Evolutionary conservation across 2,888 invertebrate genomes (phyloP).

Genomic region (Aricia artaxerxes): DNA sequence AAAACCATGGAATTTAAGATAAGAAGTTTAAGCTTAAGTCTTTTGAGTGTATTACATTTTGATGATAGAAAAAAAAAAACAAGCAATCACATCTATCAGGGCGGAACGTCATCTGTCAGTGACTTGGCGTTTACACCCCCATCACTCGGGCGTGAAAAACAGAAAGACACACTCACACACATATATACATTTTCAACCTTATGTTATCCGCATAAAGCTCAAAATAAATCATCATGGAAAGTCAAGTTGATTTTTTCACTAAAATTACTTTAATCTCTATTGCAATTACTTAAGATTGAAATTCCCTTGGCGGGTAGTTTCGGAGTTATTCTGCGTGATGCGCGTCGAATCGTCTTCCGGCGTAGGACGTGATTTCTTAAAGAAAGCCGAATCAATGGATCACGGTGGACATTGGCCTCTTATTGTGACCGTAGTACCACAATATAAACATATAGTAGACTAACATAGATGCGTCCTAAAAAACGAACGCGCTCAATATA

Average conservation of each 20-base stretch:
- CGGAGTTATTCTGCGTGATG: slow-evolving; percentile 60
- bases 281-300: slow-evolving; percentile 35
- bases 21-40: slow-evolving; percentile 15
- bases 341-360: slow-evolving; percentile 78
- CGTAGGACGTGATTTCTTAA: slow-evolving; percentile 76
- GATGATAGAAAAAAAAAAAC: slow-evolving; percentile 42
- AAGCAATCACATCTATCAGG: slow-evolving; percentile 58
- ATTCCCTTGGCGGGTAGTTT: slow-evolving; percentile 42
- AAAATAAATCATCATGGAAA: neutral
- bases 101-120: slow-evolving; percentile 71
- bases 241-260: slow-evolving; percentile 34
- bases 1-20: slow-evolving; percentile 19
- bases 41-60: slow-evolving; percentile 34
- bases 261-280: neutral
- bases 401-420: slow-evolving; percentile 73
- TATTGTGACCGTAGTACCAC: slow-evolving; percentile 50
- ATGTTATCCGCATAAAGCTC: neutral
- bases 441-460: neutral
- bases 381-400: slow-evolving; percentile 76
- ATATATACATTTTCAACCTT: slow-evolving; percentile 38
- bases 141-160: slow-evolving; percentile 66
- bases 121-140: slow-evolving; percentile 64
- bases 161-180: slow-evolving; percentile 39
- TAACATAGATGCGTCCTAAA: neutral
- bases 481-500: neutral